Evolutionary conservation across 1,140 invertebrate genomes (phyloP).

Genomic region (Sycophila sp.): DNA sequence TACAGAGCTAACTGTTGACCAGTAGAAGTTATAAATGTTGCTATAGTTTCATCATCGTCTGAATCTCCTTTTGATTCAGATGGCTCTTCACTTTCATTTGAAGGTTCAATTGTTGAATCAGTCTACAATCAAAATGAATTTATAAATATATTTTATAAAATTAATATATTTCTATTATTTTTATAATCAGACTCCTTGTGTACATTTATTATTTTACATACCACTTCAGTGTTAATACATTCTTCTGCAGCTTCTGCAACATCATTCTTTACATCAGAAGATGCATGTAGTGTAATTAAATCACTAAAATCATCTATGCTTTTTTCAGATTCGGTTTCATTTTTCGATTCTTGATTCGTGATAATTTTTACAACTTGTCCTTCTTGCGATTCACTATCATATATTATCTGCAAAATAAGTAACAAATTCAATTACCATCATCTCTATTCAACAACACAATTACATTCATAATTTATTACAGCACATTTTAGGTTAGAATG

Average conservation of each 20-base stretch:
- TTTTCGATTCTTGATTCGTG: neutral
- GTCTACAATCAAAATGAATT: conserved; percentile 1
- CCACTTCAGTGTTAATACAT: neutral
- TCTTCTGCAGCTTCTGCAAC: neutral
- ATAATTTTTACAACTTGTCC: conserved; percentile 2
- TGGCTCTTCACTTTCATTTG: conserved; percentile 2
- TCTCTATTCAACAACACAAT: too few species aligned
- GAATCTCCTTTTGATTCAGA: conserved; percentile 31
- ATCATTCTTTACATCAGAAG: conserved; percentile 14
- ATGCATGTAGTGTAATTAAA: conserved; percentile 28
- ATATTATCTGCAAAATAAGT: conserved; percentile 30
- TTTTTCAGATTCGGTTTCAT: neutral
- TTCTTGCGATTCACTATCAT: conserved; percentile 21
- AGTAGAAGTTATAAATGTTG: conserved; percentile 61
- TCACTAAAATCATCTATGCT: neutral
- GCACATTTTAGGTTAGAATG: neutral
- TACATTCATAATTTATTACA: neutral
- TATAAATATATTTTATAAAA: neutral
- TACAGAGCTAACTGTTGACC: conserved; percentile 62
- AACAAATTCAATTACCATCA: neutral
- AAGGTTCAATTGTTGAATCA: neutral
- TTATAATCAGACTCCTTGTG: too few species aligned
- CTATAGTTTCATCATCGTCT: conserved; percentile 63
- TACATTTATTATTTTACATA: neutral
- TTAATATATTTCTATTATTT: too few species aligned